Base-by-base conservation (phyloP, 2,888 invertebrate genomes). In the Polyploca ridens region DNA sequence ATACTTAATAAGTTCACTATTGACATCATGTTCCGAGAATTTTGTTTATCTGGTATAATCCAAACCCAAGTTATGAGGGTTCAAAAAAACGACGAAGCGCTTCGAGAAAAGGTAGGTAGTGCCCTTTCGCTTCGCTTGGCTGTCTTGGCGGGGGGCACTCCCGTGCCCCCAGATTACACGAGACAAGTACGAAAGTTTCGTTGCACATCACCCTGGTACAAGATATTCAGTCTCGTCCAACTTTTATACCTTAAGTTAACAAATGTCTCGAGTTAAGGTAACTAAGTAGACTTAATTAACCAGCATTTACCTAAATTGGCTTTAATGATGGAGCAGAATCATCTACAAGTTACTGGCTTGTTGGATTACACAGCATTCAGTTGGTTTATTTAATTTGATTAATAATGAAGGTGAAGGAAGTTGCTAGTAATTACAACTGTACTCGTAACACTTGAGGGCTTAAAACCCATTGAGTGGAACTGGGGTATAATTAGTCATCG, bases 211-310 rank as follows among this genome's bases (percentile, higher is more conserved):
- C 41, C 44, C 13, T 27, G 41, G 38, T 41, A 61, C 60, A 61
- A 61, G 61, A 44, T 38, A 41, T 61, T 33, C 33, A 60, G 60
- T 69, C 67, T 72, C 64, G 66, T 68, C 58, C 63, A 69, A 73
- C 70, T 67, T 69, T 61, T 61, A 61, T 27, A 70, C 70, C 66
- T 70, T 64, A 46, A 69, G 62, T 66, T 66, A 69, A 71, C 73
- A 77, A 61, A 61, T 41, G 61, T 19, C 44, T 10, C 61, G 41
- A 80, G 76, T 74, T 63, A 74, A 74, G 72, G 73, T 68, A 75
- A 78, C 70, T 69, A 75, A 76, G 71, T 76, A 76, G 66, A 70
- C 74, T 75, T 78, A 80, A 82, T 81, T 82, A 77, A 76, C 76
- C 74, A 68, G 70, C 70, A 73, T 77, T 82, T 75, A 75, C 72